These are phyloP conservation scores for Bufotes viridis DNA, from an alignment of 2,797 vertebrate species.

Conservation along the genomic window DNA sequence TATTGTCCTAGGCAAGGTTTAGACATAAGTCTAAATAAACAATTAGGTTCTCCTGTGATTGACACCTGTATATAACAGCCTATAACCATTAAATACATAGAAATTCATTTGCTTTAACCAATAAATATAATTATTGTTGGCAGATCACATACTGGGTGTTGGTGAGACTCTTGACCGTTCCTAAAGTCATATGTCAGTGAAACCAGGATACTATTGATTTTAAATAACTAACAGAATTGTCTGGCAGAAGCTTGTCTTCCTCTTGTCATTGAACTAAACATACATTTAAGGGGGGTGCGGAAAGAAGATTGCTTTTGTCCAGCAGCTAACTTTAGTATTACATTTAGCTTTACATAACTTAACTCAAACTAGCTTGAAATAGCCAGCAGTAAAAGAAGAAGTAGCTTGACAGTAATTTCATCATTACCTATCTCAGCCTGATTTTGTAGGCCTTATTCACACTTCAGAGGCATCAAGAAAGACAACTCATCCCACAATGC, in stretches of 20 bases:
- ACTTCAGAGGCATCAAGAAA: not conserved
- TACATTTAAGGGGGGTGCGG: not conserved
- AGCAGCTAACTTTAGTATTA: no score
- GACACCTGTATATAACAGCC: not conserved
- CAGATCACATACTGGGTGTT: not conserved
- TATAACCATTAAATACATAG: not conserved
- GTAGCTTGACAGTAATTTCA: not conserved
- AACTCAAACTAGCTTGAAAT: no score
- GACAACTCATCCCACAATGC: not conserved
- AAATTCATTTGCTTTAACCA: not conserved
- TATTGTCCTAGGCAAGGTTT: not conserved
- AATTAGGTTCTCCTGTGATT: not conserved
- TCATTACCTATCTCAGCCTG: not conserved
- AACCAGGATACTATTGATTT: not conserved
- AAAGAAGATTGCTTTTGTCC: not conserved
- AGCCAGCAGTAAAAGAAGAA: not conserved
- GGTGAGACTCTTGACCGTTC: not conserved
- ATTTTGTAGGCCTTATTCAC: not conserved
- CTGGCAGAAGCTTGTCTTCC: not conserved
- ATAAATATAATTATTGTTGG: not conserved
- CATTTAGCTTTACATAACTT: no score
- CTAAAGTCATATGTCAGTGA: no score
- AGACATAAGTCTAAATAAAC: not conserved
- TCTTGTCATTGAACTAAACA: not conserved
- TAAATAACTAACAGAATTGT: not conserved